Base-by-base conservation (phyloP, 1,140 invertebrate species). In the Drosophila pallidifrons region DNA sequence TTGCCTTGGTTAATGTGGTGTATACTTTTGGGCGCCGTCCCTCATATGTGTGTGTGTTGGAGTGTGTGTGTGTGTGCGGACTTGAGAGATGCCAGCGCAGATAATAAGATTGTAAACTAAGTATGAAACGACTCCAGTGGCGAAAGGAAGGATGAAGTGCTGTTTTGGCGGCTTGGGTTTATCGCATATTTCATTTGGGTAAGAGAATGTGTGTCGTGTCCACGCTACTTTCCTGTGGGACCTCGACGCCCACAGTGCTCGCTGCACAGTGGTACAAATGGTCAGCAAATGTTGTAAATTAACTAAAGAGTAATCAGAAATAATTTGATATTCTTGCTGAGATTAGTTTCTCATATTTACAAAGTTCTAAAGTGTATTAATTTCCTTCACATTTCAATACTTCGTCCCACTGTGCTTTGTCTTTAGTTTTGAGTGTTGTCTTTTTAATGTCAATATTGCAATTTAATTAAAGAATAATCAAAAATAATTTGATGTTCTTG, bases 61-160 rank as follows among this genome's bases (percentile, higher is more conserved):
- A 15, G n/a, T 30, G 30, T 55, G 30, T 32, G 5, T 13, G 65
- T 75, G 43, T 78, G 43, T 54, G 47, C 32, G 80, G 64, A 71
- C 61, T 67, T 74, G 68, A 81, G 68, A 81, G 81, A 85, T 85
- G 78, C 74, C 80, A 69, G 77, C 69, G 45, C 65, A 77, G 85
- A 88, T 89, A 89, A 88, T 88, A 88, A 88, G 83, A 88, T 88
- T 88, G 85, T 83, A 88, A 88, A 87, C 83, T 65, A 65, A 55
- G 63, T 82, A 83, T 88, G 59, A 77, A 77, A 71, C 73, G 81
- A 77, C 59, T 52, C 55, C 72, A 49, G 35, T 15, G 45, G 45
- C 43, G 65, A n/a, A 32, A 35, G 41, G 70, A 30, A 13, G 41
- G 41, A 13, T 20, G 52, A 46, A 57, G 66, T 70, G 67, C 64